Percentiles rank a stretch among this genome's conserved stretches.
These are phyloP conservation scores for Holacanthella duospinosa DNA, from an alignment of 2,888 invertebrate genomes.

Conservation along the genomic window DNA sequence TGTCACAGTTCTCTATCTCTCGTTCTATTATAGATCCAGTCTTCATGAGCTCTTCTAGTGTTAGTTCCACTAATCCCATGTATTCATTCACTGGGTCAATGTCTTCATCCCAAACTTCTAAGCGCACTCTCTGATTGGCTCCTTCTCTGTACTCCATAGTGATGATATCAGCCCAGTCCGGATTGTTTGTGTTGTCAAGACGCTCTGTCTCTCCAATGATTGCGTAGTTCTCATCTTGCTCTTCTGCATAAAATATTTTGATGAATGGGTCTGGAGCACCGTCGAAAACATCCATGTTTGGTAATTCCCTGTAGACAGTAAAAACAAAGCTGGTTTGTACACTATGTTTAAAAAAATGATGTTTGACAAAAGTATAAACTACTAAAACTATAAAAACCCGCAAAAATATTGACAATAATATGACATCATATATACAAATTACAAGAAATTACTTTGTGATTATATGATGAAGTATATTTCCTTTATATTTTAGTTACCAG, in stretches of 20 bases:
- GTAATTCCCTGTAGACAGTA: background rate
- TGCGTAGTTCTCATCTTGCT: background rate
- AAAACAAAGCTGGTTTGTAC: too few species aligned
- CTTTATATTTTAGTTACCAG: too few species aligned
- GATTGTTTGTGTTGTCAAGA: background rate
- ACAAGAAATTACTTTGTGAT: too few species aligned
- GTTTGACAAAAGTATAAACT: too few species aligned
- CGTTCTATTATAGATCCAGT: too few species aligned
- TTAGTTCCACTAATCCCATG: background rate
- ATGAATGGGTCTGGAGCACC: background rate
- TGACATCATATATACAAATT: too few species aligned
- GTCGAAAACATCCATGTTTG: background rate
- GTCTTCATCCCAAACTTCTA: background rate
- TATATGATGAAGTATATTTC: too few species aligned
- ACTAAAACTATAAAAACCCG: too few species aligned
- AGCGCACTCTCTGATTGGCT: background rate
- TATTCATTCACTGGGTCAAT: background rate
- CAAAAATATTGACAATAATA: too few species aligned
- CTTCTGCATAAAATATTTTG: background rate
- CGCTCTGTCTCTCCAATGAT: background rate
- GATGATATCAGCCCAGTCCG: background rate
- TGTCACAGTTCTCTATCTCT: too few species aligned
- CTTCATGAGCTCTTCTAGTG: too few species aligned
- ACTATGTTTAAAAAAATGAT: too few species aligned
- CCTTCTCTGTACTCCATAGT: background rate